Evolutionary conservation across 2,797 vertebrate species (phyloP).

Genomic region (Lemur catta): DNA sequence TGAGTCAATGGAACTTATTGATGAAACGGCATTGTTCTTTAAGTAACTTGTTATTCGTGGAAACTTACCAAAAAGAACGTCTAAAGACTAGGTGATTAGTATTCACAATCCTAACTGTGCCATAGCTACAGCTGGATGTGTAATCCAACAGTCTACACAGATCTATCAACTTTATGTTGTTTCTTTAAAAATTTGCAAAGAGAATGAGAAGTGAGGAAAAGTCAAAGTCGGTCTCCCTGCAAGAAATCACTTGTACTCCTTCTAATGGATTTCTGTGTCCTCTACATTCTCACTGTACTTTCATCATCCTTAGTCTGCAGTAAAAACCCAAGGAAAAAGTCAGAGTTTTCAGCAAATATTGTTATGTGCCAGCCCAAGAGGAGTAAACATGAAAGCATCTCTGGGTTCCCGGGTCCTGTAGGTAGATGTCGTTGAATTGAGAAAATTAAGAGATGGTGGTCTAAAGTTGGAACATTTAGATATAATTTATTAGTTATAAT

Average conservation of each 20-base stretch:
- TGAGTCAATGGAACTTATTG: not conserved
- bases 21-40: not conserved
- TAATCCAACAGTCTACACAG: not conserved
- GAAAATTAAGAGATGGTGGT: not conserved
- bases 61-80: not conserved
- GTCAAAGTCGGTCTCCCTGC: not conserved
- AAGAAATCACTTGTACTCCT: not conserved
- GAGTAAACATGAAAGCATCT: not conserved
- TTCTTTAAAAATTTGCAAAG: not conserved
- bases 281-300: not conserved
- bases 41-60: not conserved
- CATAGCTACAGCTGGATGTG: not conserved
- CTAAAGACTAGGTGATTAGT: not conserved
- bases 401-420: not conserved
- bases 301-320: not conserved
- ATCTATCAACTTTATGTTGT: not conserved
- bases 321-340: not conserved
- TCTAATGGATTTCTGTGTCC: no score
- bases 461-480: not conserved
- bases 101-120: not conserved
- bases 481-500: not conserved
- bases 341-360: not conserved
- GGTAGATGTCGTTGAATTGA: not conserved
- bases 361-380: not conserved
- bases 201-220: not conserved